Evolutionary conservation across 2,113 vertebrate genomes (phyloP), one percentile per base, ranked within the genome.

Genomic region (Mirza zaza): DNA sequence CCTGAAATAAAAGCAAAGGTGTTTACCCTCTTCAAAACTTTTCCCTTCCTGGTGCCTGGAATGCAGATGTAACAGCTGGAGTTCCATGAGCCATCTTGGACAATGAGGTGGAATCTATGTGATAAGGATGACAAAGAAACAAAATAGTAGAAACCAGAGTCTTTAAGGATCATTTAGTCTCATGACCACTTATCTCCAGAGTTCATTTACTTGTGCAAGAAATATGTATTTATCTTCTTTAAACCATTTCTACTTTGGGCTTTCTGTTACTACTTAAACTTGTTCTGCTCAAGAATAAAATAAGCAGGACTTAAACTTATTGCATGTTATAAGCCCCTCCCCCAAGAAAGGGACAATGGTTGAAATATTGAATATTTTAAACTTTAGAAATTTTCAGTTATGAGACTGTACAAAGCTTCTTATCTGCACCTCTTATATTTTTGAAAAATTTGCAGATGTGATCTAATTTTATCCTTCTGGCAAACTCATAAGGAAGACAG

Each of bases 281-380:
- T 63, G n/a, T 6, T 95, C 67, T 95, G 8, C 70, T 79, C 42
- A 90, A 79, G 63, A 88, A 27, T 80, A 50, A 94, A 82, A 73
- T 81, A 73, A 94, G 34, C 20, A 96, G 87, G 23, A 87, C 36
- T 65, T 68, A 34, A 65, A 87, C 34, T 29, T 20, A 55, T 63
- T 76, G 13, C 29, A 85, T 20, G 17, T 86, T 36, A 29, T 0
- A 73, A 83, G 20, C 1, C 14, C 25, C 1, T 11, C 25, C 3
- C 34, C 34, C 9, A 18, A 23, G 75, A 76, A 29, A 87, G 42
- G 77, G 57, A 63, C 2, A 55, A 34, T 27, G 14, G 17, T 88
- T 90, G 29, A 55, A 59, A 90, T 88, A 27, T 25, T 93, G 57
- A 91, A 76, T 88, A 87, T 90, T 94, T 95, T 87, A 95, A 95